Conservation (phyloP, 2,888 invertebrate genomes). For the Campoplex nolae region DNA sequence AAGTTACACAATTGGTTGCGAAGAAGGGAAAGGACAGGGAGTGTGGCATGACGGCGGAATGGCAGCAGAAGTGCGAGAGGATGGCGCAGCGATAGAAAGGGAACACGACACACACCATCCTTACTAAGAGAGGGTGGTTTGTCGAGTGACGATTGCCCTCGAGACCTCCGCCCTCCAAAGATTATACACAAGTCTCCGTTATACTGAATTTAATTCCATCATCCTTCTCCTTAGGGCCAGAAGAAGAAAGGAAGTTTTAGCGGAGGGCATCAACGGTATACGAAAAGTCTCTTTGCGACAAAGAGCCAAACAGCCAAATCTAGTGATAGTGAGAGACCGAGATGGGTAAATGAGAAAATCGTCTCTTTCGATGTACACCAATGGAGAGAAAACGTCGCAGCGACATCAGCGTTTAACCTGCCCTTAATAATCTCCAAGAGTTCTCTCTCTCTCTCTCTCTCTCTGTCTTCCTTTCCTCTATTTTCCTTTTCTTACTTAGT, state of each 20-base stretch:
- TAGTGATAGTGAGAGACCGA: slow-evolving; percentile 24
- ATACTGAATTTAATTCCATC: slow-evolving; percentile 68
- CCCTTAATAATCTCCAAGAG: slow-evolving; percentile 17
- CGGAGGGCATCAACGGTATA: slow-evolving; percentile 4
- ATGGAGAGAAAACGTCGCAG: slow-evolving; percentile 39
- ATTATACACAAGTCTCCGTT: slow-evolving; percentile 63
- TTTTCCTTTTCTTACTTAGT: not conserved
- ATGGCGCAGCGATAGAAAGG: slow-evolving; percentile 9
- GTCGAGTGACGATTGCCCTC: slow-evolving; percentile 65
- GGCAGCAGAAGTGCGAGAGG: not conserved
- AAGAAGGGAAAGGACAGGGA: slow-evolving; percentile 34
- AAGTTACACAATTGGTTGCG: slow-evolving; percentile 58
- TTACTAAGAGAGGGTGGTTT: slow-evolving; percentile 61
- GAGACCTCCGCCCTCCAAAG: slow-evolving; percentile 56
- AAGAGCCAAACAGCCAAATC: slow-evolving; percentile 6
- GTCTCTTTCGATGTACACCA: slow-evolving; percentile 21
- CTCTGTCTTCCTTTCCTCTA: not conserved
- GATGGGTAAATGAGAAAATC: slow-evolving; percentile 23
- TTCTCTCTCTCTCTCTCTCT: not conserved
- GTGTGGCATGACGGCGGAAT: slow-evolving; percentile 6
- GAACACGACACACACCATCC: slow-evolving; percentile 21
- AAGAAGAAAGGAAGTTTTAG: slow-evolving; percentile 61
- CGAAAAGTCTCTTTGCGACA: slow-evolving; percentile 9
- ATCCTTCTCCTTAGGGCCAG: slow-evolving; percentile 38
- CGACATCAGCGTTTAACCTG: slow-evolving; percentile 56